Base-by-base conservation (phyloP, 1,140 invertebrate genomes). In the Copidosoma floridanum region DNA sequence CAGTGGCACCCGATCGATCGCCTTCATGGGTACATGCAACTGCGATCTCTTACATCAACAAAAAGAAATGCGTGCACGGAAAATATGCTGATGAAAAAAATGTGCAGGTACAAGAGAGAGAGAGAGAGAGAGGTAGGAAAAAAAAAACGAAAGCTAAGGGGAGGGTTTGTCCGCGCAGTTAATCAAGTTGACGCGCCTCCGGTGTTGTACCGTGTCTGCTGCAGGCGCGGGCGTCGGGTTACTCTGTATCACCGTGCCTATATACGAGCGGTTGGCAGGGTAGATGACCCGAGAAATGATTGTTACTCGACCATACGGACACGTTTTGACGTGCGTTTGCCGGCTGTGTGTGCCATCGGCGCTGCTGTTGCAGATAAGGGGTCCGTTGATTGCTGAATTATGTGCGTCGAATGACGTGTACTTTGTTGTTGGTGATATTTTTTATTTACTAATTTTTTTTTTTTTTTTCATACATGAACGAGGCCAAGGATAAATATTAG, bases 161-260 rank as follows among this genome's bases (percentile, higher is more conserved):
- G 43, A n/a, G 2, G 3, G 21, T 21, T 27, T 10, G 23, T 40
- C 21, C 11, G 52, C 14, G 40, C 37, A 61, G 35, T 61, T 61
- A 61, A 61, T 61, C 53, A 61, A 61, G 59, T 61, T 48, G 40
- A 56, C 53, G 44, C 53, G 53, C 16, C 16, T 41, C 38, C 29
- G 11, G 29, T 23, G 29, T 32, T 53, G 50, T 16, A 41, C 5
- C 23, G 14, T 24, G 24, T n/a, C 38, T 52, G 26, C 2, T 44
- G 43, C 20, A 10, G 0, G 23, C 0, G 29, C 29, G 6, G 38
- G 10, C n/a, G n/a, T n/a, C n/a, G n/a, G n/a, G n/a, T n/a, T n/a
- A n/a, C n/a, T n/a, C n/a, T n/a, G n/a, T n/a, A n/a, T n/a, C n/a
- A n/a, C n/a, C n/a, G n/a, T n/a, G n/a, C n/a, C n/a, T n/a, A n/a